Percentiles rank a stretch among this genome's conserved stretches.
Conservation (phyloP, 2,113 vertebrate genomes). For the Ameiurus melas region DNA sequence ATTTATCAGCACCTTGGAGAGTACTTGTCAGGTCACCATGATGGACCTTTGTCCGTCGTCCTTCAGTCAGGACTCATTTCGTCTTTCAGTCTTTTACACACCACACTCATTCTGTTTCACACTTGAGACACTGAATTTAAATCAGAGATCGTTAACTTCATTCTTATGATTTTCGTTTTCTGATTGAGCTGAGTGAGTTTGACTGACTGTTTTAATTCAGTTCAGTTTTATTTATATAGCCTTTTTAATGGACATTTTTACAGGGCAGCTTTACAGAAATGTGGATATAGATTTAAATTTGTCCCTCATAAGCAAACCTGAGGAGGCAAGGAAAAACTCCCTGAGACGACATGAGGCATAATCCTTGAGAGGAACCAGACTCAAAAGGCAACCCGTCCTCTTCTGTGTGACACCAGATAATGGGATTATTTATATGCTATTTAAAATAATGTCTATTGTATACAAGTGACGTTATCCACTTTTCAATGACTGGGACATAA, state of each 20-base stretch:
- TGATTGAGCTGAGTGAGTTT: neutral
- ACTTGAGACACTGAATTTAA: neutral
- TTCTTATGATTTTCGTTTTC: neutral
- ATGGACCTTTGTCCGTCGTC: slow-evolving; percentile 15
- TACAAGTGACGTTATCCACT: neutral
- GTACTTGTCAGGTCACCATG: slow-evolving; percentile 49
- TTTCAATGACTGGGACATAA: neutral
- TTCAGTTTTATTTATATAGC: neutral
- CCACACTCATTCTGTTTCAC: neutral
- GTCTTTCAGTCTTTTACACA: slow-evolving; percentile 10
- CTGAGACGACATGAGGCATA: neutral
- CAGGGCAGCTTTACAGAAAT: neutral
- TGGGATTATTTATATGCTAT: neutral
- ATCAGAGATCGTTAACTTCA: neutral
- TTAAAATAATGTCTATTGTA: neutral
- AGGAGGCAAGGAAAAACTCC: neutral
- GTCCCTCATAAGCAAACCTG: no score
- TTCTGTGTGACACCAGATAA: neutral
- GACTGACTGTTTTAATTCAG: neutral
- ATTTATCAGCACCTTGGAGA: slow-evolving; percentile 59
- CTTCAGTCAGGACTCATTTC: neutral
- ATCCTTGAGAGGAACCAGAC: neutral
- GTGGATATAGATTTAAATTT: neutral
- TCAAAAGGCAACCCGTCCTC: neutral
- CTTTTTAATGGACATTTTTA: neutral